Evolutionary conservation across 2,797 vertebrate genomes (phyloP), one percentile per base, ranked within the genome.

Genomic region (Malurus leucopterus): DNA sequence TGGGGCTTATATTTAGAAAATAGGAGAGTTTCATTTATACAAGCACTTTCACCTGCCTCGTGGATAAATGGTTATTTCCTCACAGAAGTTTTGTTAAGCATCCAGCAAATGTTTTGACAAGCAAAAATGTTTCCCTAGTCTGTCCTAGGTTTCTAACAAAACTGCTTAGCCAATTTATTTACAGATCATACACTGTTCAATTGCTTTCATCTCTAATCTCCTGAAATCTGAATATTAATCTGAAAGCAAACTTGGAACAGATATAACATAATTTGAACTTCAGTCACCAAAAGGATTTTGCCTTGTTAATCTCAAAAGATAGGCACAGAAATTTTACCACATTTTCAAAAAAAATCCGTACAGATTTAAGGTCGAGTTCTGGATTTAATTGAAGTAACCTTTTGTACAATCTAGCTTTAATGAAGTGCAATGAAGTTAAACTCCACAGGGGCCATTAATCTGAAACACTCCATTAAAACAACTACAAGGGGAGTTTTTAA

Each of bases 401-500:
- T 98, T 98, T 96, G 97, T 96, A 95, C 96, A 97, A 98, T 97
- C 95, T 95, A 90, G 85, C 93, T 97, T 97, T 97, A 98, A 98
- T 97, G 97, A 97, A 97, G 97, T 98, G 96, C 97, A 98, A 97
- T 97, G 97, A 97, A 98, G 97, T 97, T 97, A 96, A 97, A 96
- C 89, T 97, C 97, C 96, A 95, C 71, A 86, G 97, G 97, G 96
- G 94, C 96, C 95, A 97, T 98, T 98, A 98, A 98, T 98, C 97
- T 97, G 96, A 97, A 97, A 97, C 97, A 98, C 96, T 98, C 97
- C 96, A 96, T 97, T 98, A 97, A 97, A 96, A 97, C 96, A 97
- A 97, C 96, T 97, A 97, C 96, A 97, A 97, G 97, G 96, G 92
- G 96, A 97, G 97, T 97, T 98, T 98, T 98, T 98, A 98, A 98